Percentiles rank a stretch among this genome's conserved stretches.
Evolutionary conservation across 1,140 invertebrate species (phyloP).

Genomic region (Pseudomyrmex flavicornis): DNA sequence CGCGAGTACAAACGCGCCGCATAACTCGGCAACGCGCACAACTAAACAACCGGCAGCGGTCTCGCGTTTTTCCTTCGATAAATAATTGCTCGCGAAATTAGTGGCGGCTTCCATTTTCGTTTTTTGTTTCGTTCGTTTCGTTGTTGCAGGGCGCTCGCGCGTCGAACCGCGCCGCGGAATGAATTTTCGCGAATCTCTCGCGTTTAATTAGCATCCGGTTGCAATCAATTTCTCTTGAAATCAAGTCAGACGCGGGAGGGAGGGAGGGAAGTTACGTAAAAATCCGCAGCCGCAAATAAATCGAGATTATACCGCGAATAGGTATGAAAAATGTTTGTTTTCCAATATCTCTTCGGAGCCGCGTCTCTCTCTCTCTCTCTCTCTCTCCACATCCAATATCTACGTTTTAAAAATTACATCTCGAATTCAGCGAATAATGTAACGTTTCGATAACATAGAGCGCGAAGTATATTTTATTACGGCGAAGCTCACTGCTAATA

Average conservation of each 20-base stretch:
- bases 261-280: slow-evolving; percentile 6
- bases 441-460: background rate
- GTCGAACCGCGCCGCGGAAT: slow-evolving; percentile 17
- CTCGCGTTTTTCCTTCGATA: background rate
- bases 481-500: background rate
- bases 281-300: slow-evolving; percentile 11
- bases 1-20: too few relatives aligned
- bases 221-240: slow-evolving; percentile 32
- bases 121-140: slow-evolving; percentile 2
- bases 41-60: too few relatives aligned
- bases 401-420: too few relatives aligned
- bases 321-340: slow-evolving; percentile 8
- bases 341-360: background rate
- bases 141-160: background rate
- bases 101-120: slow-evolving; percentile 2
- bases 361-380: background rate
- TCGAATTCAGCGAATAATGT: too few relatives aligned
- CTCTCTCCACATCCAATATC: too few relatives aligned
- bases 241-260: background rate
- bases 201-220: slow-evolving; percentile 51
- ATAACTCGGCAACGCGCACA: too few relatives aligned
- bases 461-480: background rate
- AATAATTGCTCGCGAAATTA: slow-evolving; percentile 42
- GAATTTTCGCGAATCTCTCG: slow-evolving; percentile 42
- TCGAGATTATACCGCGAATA: slow-evolving; percentile 22